Percentiles rank a stretch among this genome's conserved stretches.
Evolutionary conservation across 1,140 invertebrate genomes (phyloP).

Genomic region (Lanistes nyassanus): DNA sequence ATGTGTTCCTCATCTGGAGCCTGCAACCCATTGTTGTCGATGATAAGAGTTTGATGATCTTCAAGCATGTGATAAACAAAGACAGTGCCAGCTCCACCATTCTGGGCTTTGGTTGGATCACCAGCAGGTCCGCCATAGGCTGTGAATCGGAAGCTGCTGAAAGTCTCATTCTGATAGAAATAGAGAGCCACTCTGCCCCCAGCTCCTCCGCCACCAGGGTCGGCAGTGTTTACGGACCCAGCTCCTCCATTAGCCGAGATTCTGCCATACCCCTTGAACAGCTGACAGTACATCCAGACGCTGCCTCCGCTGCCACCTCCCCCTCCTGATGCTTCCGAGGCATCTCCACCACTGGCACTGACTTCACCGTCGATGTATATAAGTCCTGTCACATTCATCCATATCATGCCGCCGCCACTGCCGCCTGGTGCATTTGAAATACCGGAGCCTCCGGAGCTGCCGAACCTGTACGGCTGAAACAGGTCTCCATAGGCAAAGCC

Average conservation of each 20-base stretch:
- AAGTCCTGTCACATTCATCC: conserved; percentile 56
- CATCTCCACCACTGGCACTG: conserved; percentile 49
- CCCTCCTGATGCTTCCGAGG: conserved; percentile 32
- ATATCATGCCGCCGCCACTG: conserved; percentile 49
- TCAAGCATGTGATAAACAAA: conserved; percentile 54
- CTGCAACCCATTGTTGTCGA: conserved; percentile 49
- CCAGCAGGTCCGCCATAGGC: conserved; percentile 48
- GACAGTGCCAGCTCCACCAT: conserved; percentile 53
- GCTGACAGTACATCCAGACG: conserved; percentile 54
- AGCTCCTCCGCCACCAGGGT: conserved; percentile 52
- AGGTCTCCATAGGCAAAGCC: conserved; percentile 54
- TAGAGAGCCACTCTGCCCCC: conserved; percentile 54
- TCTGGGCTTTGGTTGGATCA: conserved; percentile 33
- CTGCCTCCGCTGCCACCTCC: conserved; percentile 55
- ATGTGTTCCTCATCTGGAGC: conserved; percentile 43
- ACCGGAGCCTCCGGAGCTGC: conserved; percentile 46
- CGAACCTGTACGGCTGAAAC: conserved; percentile 52
- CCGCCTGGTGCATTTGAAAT: conserved; percentile 37
- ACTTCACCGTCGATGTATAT: conserved; percentile 55
- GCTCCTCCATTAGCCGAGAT: conserved; percentile 52
- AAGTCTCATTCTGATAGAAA: conserved; percentile 50
- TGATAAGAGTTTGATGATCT: conserved; percentile 50
- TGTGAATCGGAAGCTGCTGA: conserved; percentile 48
- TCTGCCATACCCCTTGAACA: conserved; percentile 51
- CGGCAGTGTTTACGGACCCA: conserved; percentile 26